Evolutionary conservation across 2,888 invertebrate species (phyloP).

Genomic region (Anarsia innoxiella): DNA sequence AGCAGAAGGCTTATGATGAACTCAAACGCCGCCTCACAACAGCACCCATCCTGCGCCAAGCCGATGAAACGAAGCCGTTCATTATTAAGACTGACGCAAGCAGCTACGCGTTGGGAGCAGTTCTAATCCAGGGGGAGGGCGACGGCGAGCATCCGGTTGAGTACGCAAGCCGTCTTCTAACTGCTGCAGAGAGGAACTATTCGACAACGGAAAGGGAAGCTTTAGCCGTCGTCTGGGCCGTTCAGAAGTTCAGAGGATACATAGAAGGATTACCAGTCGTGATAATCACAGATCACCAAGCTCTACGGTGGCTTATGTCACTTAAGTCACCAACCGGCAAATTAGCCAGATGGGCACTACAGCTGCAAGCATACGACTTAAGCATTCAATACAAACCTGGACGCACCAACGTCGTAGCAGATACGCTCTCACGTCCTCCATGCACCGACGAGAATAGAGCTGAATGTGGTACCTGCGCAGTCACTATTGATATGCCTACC

Average conservation of each 20-base stretch:
- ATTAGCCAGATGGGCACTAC: constrained; percentile 50
- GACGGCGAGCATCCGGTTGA: constrained; percentile 22
- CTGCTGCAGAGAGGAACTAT: constrained; percentile 33
- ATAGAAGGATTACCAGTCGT: constrained; percentile 36
- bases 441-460: constrained; percentile 9
- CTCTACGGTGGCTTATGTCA: constrained; percentile 43
- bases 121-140: constrained; percentile 25
- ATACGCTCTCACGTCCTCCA: constrained; percentile 17
- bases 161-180: constrained; percentile 20
- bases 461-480: not conserved
- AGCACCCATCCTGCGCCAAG: constrained; percentile 12
- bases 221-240: constrained; percentile 17
- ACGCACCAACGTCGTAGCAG: constrained; percentile 22
- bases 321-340: constrained; percentile 46
- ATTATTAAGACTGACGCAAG: constrained; percentile 26
- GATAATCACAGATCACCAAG: constrained; percentile 44
- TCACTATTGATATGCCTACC: constrained; percentile 3
- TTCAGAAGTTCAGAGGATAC: constrained; percentile 22
- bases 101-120: constrained; percentile 26
- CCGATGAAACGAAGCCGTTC: constrained; percentile 10
- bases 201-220: constrained; percentile 40
- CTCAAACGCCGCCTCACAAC: constrained; percentile 7
- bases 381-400: constrained; percentile 41
- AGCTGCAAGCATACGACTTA: constrained; percentile 39
- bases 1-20: constrained; percentile 5